These are phyloP conservation scores for Drosophila atripex DNA, from an alignment of 2,888 invertebrate genomes.

Conservation along the genomic window DNA sequence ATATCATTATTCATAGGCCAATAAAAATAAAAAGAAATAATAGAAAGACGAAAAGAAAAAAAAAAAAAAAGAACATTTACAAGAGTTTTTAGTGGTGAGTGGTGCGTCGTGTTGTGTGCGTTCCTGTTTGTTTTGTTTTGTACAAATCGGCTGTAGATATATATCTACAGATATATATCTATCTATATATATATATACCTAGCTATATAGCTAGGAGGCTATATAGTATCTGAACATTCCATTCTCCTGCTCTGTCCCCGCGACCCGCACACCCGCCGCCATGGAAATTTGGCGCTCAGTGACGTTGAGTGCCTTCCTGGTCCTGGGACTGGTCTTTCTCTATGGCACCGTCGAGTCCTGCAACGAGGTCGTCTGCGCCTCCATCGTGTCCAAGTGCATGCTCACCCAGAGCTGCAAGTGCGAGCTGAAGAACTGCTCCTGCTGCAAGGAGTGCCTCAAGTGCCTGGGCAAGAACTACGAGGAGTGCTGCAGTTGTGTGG, in stretches of 20 bases:
- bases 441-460: constrained; percentile 96
- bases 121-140: constrained; percentile 3
- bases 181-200: no score
- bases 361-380: constrained; percentile 97
- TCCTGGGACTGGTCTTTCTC: constrained; percentile 74
- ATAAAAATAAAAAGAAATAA: constrained; percentile 12
- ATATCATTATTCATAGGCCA: constrained; percentile 35
- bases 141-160: constrained; percentile 1
- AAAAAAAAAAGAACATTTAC: constrained; percentile 17
- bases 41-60: neutral
- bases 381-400: constrained; percentile 98
- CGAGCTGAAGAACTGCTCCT: constrained; percentile 95
- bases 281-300: constrained; percentile 77
- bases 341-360: constrained; percentile 85
- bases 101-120: constrained; percentile 1
- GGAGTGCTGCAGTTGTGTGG: constrained; percentile 98
- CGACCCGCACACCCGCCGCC: neutral
- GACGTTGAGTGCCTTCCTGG: constrained; percentile 68
- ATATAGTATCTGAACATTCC: constrained; percentile 2
- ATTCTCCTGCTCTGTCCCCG: neutral
- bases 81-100: constrained; percentile 17
- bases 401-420: constrained; percentile 98
- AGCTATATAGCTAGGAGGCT: neutral
- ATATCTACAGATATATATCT: no score
- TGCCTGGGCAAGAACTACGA: constrained; percentile 93